phyloP scores from a whole-genome alignment of 2,888 invertebrate genomes.

The Acleris sparsana region DNA sequence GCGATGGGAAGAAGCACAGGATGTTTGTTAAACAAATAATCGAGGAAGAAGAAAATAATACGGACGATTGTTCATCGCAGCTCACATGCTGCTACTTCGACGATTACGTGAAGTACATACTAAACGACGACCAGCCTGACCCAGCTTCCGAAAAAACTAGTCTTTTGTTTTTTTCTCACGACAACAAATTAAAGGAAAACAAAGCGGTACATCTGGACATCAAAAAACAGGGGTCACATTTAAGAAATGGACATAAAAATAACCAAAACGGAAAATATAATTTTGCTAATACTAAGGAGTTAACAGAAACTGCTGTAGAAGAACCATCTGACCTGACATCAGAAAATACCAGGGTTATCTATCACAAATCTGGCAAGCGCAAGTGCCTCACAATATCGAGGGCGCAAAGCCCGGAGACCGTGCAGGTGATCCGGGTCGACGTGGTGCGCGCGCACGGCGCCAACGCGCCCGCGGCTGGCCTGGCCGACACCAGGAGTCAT shows the following conservation, averaged over 20 bases:
- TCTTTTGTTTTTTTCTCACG: slow-evolving; percentile 51
- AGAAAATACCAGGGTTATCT: slow-evolving; percentile 62
- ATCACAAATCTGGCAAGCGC: slow-evolving; percentile 63
- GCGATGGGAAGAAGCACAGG: slow-evolving; percentile 60
- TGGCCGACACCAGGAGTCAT: slow-evolving; percentile 52
- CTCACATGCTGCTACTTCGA: slow-evolving; percentile 66
- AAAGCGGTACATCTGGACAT: slow-evolving; percentile 59
- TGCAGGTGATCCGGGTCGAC: slow-evolving; percentile 78
- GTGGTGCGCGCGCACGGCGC: slow-evolving; percentile 69
- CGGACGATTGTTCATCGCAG: slow-evolving; percentile 61
- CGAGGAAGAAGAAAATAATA: slow-evolving; percentile 50
- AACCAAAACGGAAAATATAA: slow-evolving; percentile 43
- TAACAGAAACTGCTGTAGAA: slow-evolving; percentile 42
- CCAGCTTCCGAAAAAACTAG: slow-evolving; percentile 68
- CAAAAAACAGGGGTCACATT: slow-evolving; percentile 40
- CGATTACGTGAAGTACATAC: slow-evolving; percentile 70
- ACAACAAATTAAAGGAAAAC: slow-evolving; percentile 53
- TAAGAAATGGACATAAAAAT: slow-evolving; percentile 47
- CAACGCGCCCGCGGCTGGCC: slow-evolving; percentile 53
- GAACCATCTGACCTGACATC: slow-evolving; percentile 41
- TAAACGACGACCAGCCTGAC: slow-evolving; percentile 61
- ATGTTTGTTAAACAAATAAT: slow-evolving; percentile 74
- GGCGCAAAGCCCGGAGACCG: slow-evolving; percentile 73
- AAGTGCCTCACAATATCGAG: slow-evolving; percentile 77
- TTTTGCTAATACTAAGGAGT: slow-evolving; percentile 35